Evolutionary conservation across 2,888 invertebrate genomes (phyloP), one percentile per base, ranked within the genome.

Genomic region (Orthosia gothica): DNA sequence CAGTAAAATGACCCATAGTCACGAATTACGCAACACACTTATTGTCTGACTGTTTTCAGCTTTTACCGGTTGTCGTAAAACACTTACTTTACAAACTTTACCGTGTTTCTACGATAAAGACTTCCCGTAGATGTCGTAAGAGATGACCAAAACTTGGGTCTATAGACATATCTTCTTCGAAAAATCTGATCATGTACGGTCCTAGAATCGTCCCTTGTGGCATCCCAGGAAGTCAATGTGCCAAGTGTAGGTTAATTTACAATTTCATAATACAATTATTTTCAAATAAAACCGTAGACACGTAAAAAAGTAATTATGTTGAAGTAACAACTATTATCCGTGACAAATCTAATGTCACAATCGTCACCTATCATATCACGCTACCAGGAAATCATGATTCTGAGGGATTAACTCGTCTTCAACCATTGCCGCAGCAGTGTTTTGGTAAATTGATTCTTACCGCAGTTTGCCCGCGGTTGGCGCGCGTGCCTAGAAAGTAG

Each of bases 401-500:
- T 71, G 67, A 70, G 62, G 62, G 57, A 69, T 82, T 85, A 63
- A 58, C 67, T 85, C 77, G 67, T 84, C 76, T 79, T 71, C 55
- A 77, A 54, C 59, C 18, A 81, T 81, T 84, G 70, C 82, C 63
- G 47, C 76, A 74, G 65, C 58, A 70, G 72, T 74, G 70, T 81
- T 79, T 78, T 70, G 70, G 74, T 79, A 77, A 80, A 87, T 87
- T 81, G 78, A 85, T 83, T 83, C 73, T 80, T 76, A 86, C 81
- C 76, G 79, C 77, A 78, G 58, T 45, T 59, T 75, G 62, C 58
- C 16, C 61, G 74, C 64, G 85, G 70, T 77, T 61, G 40, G 50
- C 59, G 65, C 83, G 79, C 87, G 86, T 82, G 82, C 70, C 75
- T 82, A 72, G 83, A 86, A 87, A 86, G 86, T 85, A 62, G 73